These are phyloP conservation scores for Cossypha caffra DNA, from an alignment of 2,797 vertebrate species.

Conservation along the genomic window DNA sequence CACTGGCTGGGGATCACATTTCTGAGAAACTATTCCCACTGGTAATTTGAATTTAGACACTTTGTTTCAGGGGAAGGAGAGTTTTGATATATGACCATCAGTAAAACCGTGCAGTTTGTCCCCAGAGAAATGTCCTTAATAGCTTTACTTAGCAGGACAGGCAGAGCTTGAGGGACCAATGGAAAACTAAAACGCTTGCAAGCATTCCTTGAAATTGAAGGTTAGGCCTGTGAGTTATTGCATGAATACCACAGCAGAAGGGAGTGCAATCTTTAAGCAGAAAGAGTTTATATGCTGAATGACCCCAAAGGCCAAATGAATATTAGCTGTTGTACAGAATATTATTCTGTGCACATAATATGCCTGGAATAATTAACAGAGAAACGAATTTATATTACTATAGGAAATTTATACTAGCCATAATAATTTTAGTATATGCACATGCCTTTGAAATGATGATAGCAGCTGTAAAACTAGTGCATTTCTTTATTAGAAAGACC, in stretches of 20 bases:
- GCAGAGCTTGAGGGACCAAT: background rate
- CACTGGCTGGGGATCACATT: background rate
- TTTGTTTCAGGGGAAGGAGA: background rate
- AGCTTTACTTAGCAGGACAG: background rate
- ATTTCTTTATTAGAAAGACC: background rate
- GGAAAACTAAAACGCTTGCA: background rate
- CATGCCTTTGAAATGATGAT: background rate
- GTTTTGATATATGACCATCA: background rate
- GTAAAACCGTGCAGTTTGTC: background rate
- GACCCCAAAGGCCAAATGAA: background rate
- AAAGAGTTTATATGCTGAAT: background rate
- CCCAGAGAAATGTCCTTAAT: background rate
- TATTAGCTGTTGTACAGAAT: background rate
- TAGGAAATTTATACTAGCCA: background rate
- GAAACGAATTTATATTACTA: background rate
- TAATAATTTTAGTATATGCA: constrained; percentile 4
- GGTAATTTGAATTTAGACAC: background rate
- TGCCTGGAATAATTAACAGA: constrained; percentile 6
- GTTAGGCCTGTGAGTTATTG: background rate
- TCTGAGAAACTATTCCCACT: background rate
- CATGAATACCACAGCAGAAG: background rate
- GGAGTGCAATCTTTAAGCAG: background rate
- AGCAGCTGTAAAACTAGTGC: background rate
- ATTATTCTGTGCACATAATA: background rate
- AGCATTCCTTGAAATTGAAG: background rate